A percentile compares a stretch with the other conserved stretches of the same genome.
Conservation (phyloP, 2,113 vertebrate genomes). For the Gadus chalcogrammus region DNA sequence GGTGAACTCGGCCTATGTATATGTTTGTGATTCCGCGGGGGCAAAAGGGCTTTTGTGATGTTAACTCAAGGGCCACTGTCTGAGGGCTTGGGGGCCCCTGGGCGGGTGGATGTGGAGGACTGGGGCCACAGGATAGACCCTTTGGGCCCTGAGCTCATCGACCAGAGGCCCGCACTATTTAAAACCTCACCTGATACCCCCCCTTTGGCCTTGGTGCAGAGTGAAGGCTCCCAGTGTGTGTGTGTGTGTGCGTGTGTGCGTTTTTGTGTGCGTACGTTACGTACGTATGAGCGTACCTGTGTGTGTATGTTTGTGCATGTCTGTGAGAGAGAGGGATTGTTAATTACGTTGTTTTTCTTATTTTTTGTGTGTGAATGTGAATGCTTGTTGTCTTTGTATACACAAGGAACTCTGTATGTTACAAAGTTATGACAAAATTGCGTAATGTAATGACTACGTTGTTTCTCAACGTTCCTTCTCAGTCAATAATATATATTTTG, state of each 20-base stretch:
- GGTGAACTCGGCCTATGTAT: slow-evolving; percentile 33
- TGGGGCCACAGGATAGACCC: slow-evolving; percentile 59
- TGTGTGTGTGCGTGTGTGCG: slow-evolving; percentile 3
- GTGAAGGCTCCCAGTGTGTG: slow-evolving; percentile 67
- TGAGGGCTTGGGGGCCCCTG: slow-evolving; percentile 25
- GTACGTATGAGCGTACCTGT: background rate
- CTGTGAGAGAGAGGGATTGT: too few species aligned
- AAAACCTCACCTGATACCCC: slow-evolving; percentile 76
- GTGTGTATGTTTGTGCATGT: background rate
- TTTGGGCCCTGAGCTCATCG: slow-evolving; percentile 67
- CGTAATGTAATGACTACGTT: too few species aligned
- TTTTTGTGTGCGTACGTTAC: background rate
- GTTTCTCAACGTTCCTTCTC: too few species aligned
- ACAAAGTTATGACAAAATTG: too few species aligned
- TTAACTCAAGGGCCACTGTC: slow-evolving; percentile 44
- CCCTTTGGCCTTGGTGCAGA: slow-evolving; percentile 70
- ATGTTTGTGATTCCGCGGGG: slow-evolving; percentile 33
- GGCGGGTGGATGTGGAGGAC: slow-evolving; percentile 43
- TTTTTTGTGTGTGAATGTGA: slow-evolving; percentile 13
- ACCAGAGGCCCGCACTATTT: slow-evolving; percentile 63
- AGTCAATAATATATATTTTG: too few species aligned
- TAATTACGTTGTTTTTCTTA: background rate
- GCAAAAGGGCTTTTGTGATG: slow-evolving; percentile 23
- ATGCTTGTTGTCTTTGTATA: slow-evolving; percentile 16
- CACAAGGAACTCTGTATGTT: too few species aligned